Percentiles rank a stretch among this genome's conserved stretches.
These are phyloP conservation scores for Peucedramus taeniatus DNA, from an alignment of 2,113 vertebrate genomes.

Conservation along the genomic window DNA sequence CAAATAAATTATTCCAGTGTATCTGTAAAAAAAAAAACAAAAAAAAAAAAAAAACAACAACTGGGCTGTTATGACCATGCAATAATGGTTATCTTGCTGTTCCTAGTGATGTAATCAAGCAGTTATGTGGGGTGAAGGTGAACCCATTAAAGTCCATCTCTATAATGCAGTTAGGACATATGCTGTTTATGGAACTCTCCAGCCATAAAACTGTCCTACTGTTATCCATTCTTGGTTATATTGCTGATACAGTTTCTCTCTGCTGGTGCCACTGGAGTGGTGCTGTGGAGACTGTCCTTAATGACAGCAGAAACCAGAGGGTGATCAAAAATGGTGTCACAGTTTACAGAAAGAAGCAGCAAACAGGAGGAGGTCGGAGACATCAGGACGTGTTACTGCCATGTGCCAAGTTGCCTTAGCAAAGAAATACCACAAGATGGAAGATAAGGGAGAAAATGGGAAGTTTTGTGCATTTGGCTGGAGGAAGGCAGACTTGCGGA, in stretches of 20 bases:
- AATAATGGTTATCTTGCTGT: conserved; percentile 41
- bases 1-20: background rate
- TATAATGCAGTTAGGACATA: conserved; percentile 17
- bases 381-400: background rate
- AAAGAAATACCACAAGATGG: background rate
- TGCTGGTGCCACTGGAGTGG: conserved; percentile 35
- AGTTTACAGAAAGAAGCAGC: background rate
- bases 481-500: background rate
- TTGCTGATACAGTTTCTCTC: conserved; percentile 51
- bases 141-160: conserved; percentile 27
- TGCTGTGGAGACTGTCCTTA: conserved; percentile 7
- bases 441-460: background rate
- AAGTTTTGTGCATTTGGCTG: background rate
- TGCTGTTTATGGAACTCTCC: conserved; percentile 58
- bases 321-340: background rate
- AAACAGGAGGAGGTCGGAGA: background rate
- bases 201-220: conserved; percentile 39
- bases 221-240: background rate
- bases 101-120: conserved; percentile 31
- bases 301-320: background rate
- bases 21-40: background rate
- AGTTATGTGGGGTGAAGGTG: background rate
- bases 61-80: background rate
- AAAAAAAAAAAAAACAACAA: background rate
- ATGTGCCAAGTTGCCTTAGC: background rate